Base-by-base conservation (phyloP, 2,888 invertebrate genomes). In the Hydrotaea diabolus region DNA sequence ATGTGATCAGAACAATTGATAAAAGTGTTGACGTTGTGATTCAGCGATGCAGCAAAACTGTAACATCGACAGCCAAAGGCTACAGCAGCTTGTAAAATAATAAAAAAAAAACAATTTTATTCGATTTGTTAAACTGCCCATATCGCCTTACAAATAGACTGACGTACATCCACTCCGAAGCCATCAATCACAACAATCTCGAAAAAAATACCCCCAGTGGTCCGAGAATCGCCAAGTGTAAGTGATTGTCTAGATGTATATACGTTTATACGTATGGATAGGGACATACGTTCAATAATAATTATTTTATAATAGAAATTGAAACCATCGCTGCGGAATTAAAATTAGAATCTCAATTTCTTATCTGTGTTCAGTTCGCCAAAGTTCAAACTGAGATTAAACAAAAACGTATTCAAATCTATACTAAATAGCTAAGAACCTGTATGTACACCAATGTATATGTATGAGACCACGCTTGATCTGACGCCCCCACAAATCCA, bases 1-100 rank as follows among this genome's bases (percentile, higher is more conserved):
- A 64, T 53, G 55, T 72, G 83, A 83, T 83, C 72, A 11, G 15
- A 80, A 66, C 4, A 59, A 49, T 80, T 83, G 83, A 83, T 83
- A 53, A 78, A 43, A 57, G 9, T 39, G 49, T 59, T 83, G 83
- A 80, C 83, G 83, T 79, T 72, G 43, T 74, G 26, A 43, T 11
- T 19, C 19, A 53, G 19, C 46, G 36, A 64, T 19, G 23, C 26
- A 43, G 59, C 5, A 17, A 21, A 64, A 72, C 39, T 39, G 49
- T 23, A 59, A 46, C 55, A 73, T 53, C 53, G 23, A 13, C 49
- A 49, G 21, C 19, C 43, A 15, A 39, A 39, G 39, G 39, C 39
- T 39, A 13, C 9, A 39, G 9, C 4, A 39, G 9, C 39, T 8
- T 8, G 36, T 36, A 39, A 4, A 13, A 39, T 2, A 13, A 8